Evolutionary conservation across 2,888 invertebrate species (phyloP).

Genomic region (Nasonia oneida): DNA sequence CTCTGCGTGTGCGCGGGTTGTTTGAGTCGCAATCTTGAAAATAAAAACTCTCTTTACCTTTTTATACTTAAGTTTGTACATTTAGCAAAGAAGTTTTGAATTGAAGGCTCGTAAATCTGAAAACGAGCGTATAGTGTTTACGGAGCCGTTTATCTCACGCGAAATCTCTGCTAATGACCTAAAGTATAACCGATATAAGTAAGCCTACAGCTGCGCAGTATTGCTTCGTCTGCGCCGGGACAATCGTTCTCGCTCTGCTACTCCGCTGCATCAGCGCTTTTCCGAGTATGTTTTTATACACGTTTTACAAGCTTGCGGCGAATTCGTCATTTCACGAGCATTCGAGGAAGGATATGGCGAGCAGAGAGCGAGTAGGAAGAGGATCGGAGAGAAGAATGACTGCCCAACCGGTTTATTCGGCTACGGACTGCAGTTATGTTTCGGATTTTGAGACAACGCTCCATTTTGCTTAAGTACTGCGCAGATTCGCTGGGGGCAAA

Average conservation of each 20-base stretch:
- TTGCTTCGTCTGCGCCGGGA: not conserved
- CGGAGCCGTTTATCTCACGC: not conserved
- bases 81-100: not conserved
- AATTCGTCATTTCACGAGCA: slow-evolving; percentile 26
- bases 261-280: not conserved
- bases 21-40: not conserved
- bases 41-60: not conserved
- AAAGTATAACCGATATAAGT: not conserved
- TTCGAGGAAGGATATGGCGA: slow-evolving; percentile 7
- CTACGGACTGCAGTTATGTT: not conserved
- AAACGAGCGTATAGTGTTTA: not conserved
- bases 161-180: slow-evolving; percentile 36
- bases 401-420: not conserved
- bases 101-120: slow-evolving; percentile 13
- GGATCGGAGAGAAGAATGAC: not conserved
- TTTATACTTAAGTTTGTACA: not conserved
- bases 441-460: not conserved
- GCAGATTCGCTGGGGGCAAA: not conserved
- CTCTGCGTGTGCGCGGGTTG: too few relatives aligned
- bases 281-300: not conserved
- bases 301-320: not conserved
- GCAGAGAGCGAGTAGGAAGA: not conserved
- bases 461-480: not conserved
- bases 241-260: not conserved
- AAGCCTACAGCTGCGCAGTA: not conserved